Evolutionary conservation across 2,888 invertebrate species (phyloP).

Genomic region (Mesorhabditis sp.): DNA sequence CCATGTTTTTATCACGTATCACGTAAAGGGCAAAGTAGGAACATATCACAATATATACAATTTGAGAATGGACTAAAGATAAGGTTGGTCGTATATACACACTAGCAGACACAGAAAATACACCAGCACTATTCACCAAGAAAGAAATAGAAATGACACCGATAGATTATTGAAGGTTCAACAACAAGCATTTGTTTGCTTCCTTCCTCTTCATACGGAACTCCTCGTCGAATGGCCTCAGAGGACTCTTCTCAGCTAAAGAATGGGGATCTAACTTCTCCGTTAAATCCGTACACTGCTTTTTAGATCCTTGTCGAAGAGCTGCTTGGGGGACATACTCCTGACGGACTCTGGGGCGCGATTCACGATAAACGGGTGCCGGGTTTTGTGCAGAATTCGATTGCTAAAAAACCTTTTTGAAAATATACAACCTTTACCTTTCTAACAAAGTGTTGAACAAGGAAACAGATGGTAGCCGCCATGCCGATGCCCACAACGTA

Average conservation of each 20-base stretch:
- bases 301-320: conserved; percentile 20
- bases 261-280: neutral
- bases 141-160: no score
- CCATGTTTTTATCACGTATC: no score
- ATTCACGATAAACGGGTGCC: conserved; percentile 73
- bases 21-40: no score
- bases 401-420: conserved; percentile 24
- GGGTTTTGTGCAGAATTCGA: conserved; percentile 43
- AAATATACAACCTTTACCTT: conserved; percentile 34
- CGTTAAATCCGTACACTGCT: conserved; percentile 13
- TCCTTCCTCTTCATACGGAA: no score
- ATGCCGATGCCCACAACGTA: conserved; percentile 90
- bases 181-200: no score
- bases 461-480: conserved; percentile 77
- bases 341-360: conserved; percentile 81
- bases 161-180: no score
- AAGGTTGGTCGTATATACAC: no score
- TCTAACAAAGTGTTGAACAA: conserved; percentile 58
- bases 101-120: no score
- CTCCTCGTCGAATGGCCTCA: conserved; percentile 21
- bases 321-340: conserved; percentile 91
- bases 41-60: no score
- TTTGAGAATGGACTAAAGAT: no score
- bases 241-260: conserved; percentile 37
- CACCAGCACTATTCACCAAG: no score